phyloP scores from a whole-genome alignment of 30 jellyfish, hydroid and myxozoan species.

The Aurelia coerulea region DNA sequence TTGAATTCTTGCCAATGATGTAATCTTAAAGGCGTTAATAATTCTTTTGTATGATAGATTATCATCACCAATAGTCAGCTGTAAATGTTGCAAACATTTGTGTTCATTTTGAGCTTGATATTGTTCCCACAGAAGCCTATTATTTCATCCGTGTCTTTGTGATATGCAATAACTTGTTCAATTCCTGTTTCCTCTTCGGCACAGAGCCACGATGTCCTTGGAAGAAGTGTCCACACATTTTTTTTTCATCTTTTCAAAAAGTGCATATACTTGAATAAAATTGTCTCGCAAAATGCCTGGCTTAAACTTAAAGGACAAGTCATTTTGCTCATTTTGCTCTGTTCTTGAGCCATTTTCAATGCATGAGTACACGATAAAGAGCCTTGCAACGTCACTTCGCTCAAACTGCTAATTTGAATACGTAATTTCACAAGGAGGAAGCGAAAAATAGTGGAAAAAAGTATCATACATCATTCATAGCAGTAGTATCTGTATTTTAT shows the following conservation, averaged over 20 bases:
- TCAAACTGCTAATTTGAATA: too few relatives aligned
- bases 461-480: too few relatives aligned
- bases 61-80: neutral
- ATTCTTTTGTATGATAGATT: neutral
- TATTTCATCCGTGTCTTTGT: neutral
- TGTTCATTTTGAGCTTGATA: neutral
- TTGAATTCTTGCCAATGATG: neutral
- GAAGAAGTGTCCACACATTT: neutral
- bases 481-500: too few relatives aligned
- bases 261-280: slow-evolving; percentile 2
- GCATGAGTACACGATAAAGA: too few relatives aligned
- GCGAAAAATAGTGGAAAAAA: too few relatives aligned
- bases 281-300: too few relatives aligned
- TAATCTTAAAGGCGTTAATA: neutral
- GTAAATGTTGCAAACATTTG: neutral
- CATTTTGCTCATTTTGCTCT: too few relatives aligned
- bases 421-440: too few relatives aligned
- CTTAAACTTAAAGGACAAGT: too few relatives aligned
- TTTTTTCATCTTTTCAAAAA: neutral
- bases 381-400: too few relatives aligned
- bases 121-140: neutral
- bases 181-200: slow-evolving; percentile 11
- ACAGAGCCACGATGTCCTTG: neutral
- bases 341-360: too few relatives aligned
- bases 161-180: neutral